A percentile compares a stretch with the other conserved stretches of the same genome.
Evolutionary conservation across 2,113 vertebrate species (phyloP).

Genomic region (Cyanoramphus novaezelandiae): DNA sequence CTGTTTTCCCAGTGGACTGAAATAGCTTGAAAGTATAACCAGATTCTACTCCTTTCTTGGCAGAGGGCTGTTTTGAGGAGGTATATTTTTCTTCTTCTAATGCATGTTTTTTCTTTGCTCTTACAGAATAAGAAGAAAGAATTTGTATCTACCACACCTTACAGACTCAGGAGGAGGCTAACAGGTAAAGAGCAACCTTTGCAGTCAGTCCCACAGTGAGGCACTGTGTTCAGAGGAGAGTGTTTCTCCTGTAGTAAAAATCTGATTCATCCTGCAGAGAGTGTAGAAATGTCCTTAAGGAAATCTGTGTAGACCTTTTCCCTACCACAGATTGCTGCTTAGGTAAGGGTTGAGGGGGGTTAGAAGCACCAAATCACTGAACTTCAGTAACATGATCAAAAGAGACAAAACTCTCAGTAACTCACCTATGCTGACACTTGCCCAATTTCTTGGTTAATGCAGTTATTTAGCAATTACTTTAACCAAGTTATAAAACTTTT

Average conservation of each 20-base stretch:
- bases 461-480: not conserved
- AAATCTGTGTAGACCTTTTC: not conserved
- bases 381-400: not conserved
- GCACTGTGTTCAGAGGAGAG: not conserved
- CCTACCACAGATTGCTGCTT: not conserved
- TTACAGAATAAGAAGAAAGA: slow-evolving; percentile 82
- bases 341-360: not conserved
- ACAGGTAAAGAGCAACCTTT: slow-evolving; percentile 77
- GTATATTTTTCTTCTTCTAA: not conserved
- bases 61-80: not conserved
- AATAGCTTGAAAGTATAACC: not conserved
- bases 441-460: not conserved
- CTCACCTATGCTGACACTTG: not conserved
- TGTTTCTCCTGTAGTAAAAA: not conserved
- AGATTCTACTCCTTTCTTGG: not conserved
- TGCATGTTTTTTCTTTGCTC: not conserved
- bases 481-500: not conserved
- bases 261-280: not conserved
- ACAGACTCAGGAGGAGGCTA: slow-evolving; percentile 87
- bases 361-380: not conserved
- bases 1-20: not conserved
- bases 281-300: not conserved
- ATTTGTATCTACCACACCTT: slow-evolving; percentile 85
- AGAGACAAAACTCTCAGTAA: not conserved
- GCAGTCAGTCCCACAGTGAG: not conserved